Base-by-base conservation (phyloP, 2,113 vertebrate genomes). In the Eudyptes chrysolophus region DNA sequence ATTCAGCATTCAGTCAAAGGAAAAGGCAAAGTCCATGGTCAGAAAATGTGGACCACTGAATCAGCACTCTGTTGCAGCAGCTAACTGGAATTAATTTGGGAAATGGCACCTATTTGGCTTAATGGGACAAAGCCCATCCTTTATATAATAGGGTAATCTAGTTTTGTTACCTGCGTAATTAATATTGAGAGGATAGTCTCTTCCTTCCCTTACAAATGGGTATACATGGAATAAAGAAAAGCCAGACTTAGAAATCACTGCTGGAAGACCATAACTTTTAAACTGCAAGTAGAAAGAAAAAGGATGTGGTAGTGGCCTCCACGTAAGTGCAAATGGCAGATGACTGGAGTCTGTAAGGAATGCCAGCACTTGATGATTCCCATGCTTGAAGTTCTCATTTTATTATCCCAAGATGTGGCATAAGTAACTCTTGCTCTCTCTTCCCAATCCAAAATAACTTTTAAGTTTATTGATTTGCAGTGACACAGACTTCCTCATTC, bases 11-110 rank as follows among this genome's bases (percentile, higher is more conserved):
- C 91, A 94, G 83, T 69, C 51, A 94, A 95, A 92, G 79, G 84
- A 76, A 78, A 97, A 97, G 82, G 84, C 72, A 98, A 97, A 96
- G 94, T 83, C 52, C 97, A 84, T 79, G 85, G 79, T 94, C 90
- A 97, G 92, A 97, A 95, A 96, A 84, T 16, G 49, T 90, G 80
- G 89, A 90, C 96, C 61, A 96, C 80, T 80, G 46, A 94, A 81
- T 96, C 95, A 97, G 92, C 78, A 92, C 46, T 87, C 84, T 76
- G 77, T 93, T 78, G 89, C 88, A 97, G 77, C 61, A 96, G 83
- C 83, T 89, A 96, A 71, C 78, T 95, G 80, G 82, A 96, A 91
- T 89, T 71, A 92, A 94, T 68, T 77, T 89, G 86, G 77, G 66
- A 84, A 95, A 94, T 85, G 94, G 91, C 94, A 96, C 95, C 76